Base-by-base conservation (phyloP, 2,888 invertebrate genomes). In the Synergus umbraculus region DNA sequence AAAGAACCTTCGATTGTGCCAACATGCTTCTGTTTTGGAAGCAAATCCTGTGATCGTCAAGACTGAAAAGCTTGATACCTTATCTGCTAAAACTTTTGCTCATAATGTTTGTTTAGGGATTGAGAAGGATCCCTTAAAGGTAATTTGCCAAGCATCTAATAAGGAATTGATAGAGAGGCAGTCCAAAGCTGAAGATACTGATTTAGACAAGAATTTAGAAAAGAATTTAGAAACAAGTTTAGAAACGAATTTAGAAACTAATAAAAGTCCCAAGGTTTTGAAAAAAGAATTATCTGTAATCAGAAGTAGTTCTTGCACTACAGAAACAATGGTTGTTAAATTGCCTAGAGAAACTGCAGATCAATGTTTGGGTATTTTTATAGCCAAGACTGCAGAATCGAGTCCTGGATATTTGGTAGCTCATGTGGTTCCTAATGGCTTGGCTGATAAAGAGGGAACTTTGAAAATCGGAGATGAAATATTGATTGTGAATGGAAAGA, bases 321-420 rank as follows among this genome's bases (percentile, higher is more conserved):
- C 88, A 12, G 89, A 92, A 79, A 92, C 92, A 46, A 91, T 92
- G 83, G 89, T 93, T 8, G 94, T 95, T 8, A 93, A 94, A 86
- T 93, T 96, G 82, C 90, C 93, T 5, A 93, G 94, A 85, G 93
- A 93, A 79, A 93, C 92, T 80, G 93, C 94, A 4, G 92, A 93
- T 54, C 95, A 96, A 88, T 95, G 95, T 89, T 91, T 96, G 66
- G 96, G 96, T 8, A 96, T 96, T 89, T 95, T 95, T 87, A 95
- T 96, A 81, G 95, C 95, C 4, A 95, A 95, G 92, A 94, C 94
- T 83, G 92, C 94, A 18, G 90, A 91, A 66, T 89, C 89, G 4
- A 90, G 86, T 82, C 93, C 94, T 3, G 94, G 94, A 78, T 96
- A 96, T 89, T 92, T 95, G 81, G 95, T 96, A 4, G 96, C 96